Evolutionary conservation across 1,140 invertebrate species (phyloP).

Genomic region (Meloidogyne chitwoodi): DNA sequence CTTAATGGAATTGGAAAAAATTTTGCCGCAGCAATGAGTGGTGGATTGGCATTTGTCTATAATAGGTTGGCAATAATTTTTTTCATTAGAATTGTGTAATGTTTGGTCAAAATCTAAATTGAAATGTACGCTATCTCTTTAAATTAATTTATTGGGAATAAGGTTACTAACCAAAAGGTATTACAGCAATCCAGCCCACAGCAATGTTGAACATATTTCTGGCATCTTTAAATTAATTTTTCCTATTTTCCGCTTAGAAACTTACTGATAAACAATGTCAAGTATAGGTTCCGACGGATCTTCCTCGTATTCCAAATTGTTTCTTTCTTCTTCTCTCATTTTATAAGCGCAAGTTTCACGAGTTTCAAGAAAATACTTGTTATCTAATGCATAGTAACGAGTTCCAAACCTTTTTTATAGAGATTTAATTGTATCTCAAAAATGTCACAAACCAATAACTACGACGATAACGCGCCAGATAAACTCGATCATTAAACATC

Average conservation of each 20-base stretch:
- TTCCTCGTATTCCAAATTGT: slow-evolving; percentile 53
- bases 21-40: slow-evolving; percentile 97
- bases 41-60: slow-evolving; percentile 90
- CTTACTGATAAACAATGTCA: slow-evolving; percentile 56
- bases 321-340: slow-evolving; percentile 50
- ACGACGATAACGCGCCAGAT: slow-evolving; percentile 47
- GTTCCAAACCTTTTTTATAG: slow-evolving; percentile 31
- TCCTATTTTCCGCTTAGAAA: slow-evolving; percentile 1
- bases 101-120: background rate
- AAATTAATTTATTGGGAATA: background rate
- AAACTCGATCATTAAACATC: slow-evolving; percentile 58
- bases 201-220: slow-evolving; percentile 56
- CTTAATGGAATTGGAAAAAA: slow-evolving; percentile 90
- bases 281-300: slow-evolving; percentile 38
- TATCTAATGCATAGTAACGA: slow-evolving; percentile 56
- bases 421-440: too few relatives aligned
- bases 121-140: background rate
- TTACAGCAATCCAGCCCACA: slow-evolving; percentile 58
- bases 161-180: background rate
- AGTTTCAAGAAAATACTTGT: slow-evolving; percentile 52
- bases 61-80: slow-evolving; percentile 68
- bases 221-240: slow-evolving; percentile 45
- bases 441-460: slow-evolving; percentile 48
- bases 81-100: background rate
- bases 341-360: slow-evolving; percentile 54